Conservation (phyloP, 2,888 invertebrate genomes). For the Lithophane ornitopus region DNA sequence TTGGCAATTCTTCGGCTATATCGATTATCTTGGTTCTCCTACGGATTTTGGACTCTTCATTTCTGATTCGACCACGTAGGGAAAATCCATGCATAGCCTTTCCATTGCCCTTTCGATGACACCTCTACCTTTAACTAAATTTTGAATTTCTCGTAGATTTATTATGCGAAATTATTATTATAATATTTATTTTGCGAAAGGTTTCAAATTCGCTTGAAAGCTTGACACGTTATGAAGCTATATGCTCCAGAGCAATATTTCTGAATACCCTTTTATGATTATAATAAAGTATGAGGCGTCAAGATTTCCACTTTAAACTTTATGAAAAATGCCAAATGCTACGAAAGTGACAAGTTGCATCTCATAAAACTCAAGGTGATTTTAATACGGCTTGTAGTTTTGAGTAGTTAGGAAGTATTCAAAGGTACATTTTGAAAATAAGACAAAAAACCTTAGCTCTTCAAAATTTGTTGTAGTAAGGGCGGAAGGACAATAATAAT, state of each 20-base stretch:
- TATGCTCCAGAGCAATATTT: conserved; percentile 14
- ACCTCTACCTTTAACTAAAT: not conserved
- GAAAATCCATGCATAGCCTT: not conserved
- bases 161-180: too few relatives aligned
- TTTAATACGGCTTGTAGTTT: conserved; percentile 2
- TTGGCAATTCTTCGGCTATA: too few relatives aligned
- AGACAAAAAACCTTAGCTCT: too few relatives aligned
- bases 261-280: conserved; percentile 6
- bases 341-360: not conserved
- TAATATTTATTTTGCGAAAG: too few relatives aligned
- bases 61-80: not conserved
- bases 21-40: too few relatives aligned
- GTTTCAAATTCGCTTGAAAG: not conserved
- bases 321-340: conserved; percentile 29
- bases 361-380: conserved; percentile 16
- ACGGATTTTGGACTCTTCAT: too few relatives aligned
- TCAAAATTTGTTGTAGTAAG: too few relatives aligned
- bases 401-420: not conserved
- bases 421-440: too few relatives aligned
- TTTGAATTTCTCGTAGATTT: not conserved
- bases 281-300: conserved; percentile 30
- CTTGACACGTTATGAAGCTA: conserved; percentile 15
- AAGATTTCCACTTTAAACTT: conserved; percentile 32
- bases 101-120: not conserved
- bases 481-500: too few relatives aligned